Base-by-base conservation (phyloP, 2,888 invertebrate genomes). In the Troglohyphantes excavatus region DNA sequence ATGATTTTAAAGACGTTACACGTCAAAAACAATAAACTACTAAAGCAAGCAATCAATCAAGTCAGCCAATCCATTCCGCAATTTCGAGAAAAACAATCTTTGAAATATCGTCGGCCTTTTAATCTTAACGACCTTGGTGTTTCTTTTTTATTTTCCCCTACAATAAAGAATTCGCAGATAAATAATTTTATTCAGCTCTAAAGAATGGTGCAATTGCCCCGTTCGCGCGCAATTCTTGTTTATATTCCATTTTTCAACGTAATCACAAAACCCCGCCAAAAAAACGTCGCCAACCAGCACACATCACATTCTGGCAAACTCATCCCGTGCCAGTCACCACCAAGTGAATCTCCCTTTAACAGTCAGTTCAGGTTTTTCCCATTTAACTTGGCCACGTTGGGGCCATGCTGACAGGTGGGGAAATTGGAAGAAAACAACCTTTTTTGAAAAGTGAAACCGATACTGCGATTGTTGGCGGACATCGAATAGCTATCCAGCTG, bases 301-400 rank as follows among this genome's bases (percentile, higher is more conserved):
- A n/a, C n/a, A n/a, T n/a, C n/a, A n/a, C n/a, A 53, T 39, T 13
- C 39, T 39, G 39, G 39, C 39, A 39, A 39, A 39, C 39, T 13
- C 39, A 39, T 13, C 5, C 53, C 53, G 53, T 53, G 53, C 53
- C 53, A 53, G 53, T 53, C 53, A n/a, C 53, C 53, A n/a, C 53
- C 53, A 53, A 53, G 53, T 5, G n/a, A 53, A 53, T 53, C 53
- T 53, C 53, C n/a, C n/a, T 53, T n/a, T 53, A 53, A 53, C 53
- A 53, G 53, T 53, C 53, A 76, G 53, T 67, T 84, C 84, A 84
- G 84, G 84, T 84, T 84, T 84, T 84, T 84, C 68, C 75, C 75
- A 27, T 84, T 84, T n/a, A 53, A 53, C 53, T 53, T 11, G n/a
- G 17, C 5, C 53, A 17, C 53, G 17, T 13, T n/a, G 53, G 53